A percentile compares a stretch with the other conserved stretches of the same genome.
Evolutionary conservation across 2,113 vertebrate species (phyloP).

Genomic region (Capreolus pygargus): DNA sequence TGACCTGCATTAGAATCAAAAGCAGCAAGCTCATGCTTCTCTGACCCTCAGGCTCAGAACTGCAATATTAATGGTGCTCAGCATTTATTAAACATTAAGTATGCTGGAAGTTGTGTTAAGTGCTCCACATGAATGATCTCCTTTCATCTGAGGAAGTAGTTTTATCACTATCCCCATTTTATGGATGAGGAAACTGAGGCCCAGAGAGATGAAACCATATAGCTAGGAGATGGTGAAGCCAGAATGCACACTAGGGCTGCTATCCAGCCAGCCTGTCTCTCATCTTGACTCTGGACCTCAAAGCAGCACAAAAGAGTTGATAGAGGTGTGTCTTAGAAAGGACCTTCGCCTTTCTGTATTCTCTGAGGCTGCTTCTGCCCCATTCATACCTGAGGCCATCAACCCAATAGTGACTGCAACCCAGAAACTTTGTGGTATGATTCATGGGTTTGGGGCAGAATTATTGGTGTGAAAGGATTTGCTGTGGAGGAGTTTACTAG

Average conservation of each 20-base stretch:
- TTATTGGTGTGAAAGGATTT: background rate
- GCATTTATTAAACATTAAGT: background rate
- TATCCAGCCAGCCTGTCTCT: accelerated
- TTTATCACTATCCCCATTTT: background rate
- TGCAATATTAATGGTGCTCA: background rate
- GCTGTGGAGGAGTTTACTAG: background rate
- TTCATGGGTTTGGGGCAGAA: background rate
- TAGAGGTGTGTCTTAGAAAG: background rate
- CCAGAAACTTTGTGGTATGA: background rate
- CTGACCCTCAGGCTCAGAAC: background rate
- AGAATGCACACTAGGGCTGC: background rate
- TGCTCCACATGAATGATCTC: background rate
- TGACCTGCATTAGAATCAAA: background rate
- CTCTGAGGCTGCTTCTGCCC: background rate
- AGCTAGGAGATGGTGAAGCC: background rate
- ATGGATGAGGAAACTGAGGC: background rate
- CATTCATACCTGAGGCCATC: background rate
- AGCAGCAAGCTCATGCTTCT: background rate
- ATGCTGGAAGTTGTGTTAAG: background rate
- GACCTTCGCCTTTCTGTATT: background rate
- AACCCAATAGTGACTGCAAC: background rate
- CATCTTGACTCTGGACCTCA: background rate
- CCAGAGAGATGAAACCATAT: background rate
- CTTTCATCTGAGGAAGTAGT: background rate
- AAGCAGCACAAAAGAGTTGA: background rate